phyloP scores from a whole-genome alignment of 2,888 invertebrate species.

The Nomada ruficornis region DNA sequence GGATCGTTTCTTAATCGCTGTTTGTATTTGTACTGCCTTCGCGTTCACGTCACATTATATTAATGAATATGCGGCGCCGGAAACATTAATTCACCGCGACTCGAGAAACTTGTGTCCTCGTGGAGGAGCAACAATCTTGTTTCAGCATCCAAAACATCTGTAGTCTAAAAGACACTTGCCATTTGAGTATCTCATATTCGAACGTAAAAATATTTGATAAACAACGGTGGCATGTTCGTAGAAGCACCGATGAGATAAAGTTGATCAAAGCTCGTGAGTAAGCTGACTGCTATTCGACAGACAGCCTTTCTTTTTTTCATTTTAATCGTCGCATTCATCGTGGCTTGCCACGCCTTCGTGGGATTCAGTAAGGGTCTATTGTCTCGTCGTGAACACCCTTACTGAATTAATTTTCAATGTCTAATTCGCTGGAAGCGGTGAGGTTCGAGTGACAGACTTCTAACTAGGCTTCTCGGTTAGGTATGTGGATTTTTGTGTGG shows the following conservation, averaged over 20 bases:
- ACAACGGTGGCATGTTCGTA: slow-evolving; percentile 40
- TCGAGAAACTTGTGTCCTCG: neutral
- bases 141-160: slow-evolving; percentile 23
- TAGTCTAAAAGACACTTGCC: neutral
- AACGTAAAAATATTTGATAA: neutral
- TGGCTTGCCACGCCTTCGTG: slow-evolving; percentile 66
- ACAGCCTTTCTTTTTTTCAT: slow-evolving; percentile 42
- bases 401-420: slow-evolving; percentile 57
- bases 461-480: no score
- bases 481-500: no score
- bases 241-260: slow-evolving; percentile 53
- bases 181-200: neutral
- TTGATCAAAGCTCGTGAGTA: slow-evolving; percentile 45
- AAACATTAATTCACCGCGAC: slow-evolving; percentile 25
- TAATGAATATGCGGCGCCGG: slow-evolving; percentile 35
- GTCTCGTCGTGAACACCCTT: slow-evolving; percentile 44
- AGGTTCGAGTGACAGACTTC: neutral
- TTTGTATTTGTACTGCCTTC: slow-evolving; percentile 63
- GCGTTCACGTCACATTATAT: slow-evolving; percentile 19
- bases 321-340: slow-evolving; percentile 66
- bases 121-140: neutral
- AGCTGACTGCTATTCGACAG: slow-evolving; percentile 45
- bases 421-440: slow-evolving; percentile 27
- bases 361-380: slow-evolving; percentile 48
- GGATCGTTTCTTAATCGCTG: slow-evolving; percentile 69